Evolutionary conservation across 2,888 invertebrate genomes (phyloP).

Genomic region (Rhagium mordax): DNA sequence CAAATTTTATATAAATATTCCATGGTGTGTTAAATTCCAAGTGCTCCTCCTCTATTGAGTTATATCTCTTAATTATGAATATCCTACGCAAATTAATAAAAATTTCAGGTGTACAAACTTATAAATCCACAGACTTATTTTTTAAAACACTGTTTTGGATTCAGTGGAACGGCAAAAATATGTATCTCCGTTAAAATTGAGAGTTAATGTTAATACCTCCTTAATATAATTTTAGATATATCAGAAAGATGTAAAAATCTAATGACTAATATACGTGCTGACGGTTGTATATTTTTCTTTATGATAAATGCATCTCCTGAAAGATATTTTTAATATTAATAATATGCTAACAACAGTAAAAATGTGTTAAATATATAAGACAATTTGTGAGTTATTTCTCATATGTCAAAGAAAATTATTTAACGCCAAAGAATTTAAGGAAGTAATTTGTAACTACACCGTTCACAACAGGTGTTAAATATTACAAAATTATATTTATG

Average conservation of each 20-base stretch:
- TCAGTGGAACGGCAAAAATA: no score
- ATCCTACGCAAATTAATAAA: no score
- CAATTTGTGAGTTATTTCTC: neutral
- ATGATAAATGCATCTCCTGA: neutral
- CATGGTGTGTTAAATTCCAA: no score
- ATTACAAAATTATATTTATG: neutral
- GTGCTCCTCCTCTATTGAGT: no score
- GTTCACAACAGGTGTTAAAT: slow-evolving; percentile 11
- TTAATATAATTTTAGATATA: no score
- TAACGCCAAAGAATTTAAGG: neutral
- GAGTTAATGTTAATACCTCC: no score
- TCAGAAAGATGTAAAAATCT: neutral
- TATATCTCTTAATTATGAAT: no score
- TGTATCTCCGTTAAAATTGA: no score
- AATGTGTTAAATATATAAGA: neutral
- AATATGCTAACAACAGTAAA: neutral
- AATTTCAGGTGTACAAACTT: no score
- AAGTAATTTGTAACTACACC: slow-evolving; percentile 9
- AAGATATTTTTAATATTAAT: neutral
- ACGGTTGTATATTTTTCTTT: neutral
- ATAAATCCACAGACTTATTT: no score
- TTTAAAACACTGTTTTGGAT: no score
- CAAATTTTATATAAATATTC: no score
- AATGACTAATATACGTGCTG: neutral
- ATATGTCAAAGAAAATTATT: neutral